Evolutionary conservation across 2,888 invertebrate species (phyloP), one percentile per base, ranked within the genome.

Genomic region (Drosophila cognata): DNA sequence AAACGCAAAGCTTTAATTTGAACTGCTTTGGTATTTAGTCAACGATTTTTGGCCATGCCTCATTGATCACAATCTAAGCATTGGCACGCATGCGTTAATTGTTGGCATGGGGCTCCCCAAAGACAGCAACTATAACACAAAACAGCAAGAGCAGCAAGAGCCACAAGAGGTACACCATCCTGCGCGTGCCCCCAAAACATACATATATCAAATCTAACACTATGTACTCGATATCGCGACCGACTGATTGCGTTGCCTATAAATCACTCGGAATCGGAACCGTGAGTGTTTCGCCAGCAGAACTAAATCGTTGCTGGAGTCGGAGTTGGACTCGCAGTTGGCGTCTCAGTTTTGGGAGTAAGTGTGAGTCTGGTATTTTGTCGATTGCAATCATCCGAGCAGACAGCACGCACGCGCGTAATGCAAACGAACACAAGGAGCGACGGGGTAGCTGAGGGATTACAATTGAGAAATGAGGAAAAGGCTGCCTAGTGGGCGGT

Each of bases 371-470:
- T 71, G 66, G 59, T 72, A 68, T 74, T 84, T 87, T 74, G 81
- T 81, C 85, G 87, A 87, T 87, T 89, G 89, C 85, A 87, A 87
- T 87, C 85, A 84, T 86, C 74, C 70, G 35, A 71, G 74, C 70
- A 71, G 88, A 88, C 89, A 89, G 85, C 88, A 88, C 89, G 89
- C 88, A 89, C 86, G 88, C 88, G 86, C 78, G 74, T 84, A 67
- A 60, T 68, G 63, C 64, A 66, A 69, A 73, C 59, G 46, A 70
- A 68, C 70, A 73, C 16, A 16, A 36, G 58, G 55, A 61, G 33
- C 29, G 57, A 2, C n/a, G 1, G 10, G 25, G 52, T 13, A n/a
- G 13, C 1, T 21, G 21, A 21, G n/a, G 16, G 21, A 16, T 1
- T 28, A 36, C 55, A 55, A 56, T 38, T 56, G 53, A 28, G 43